These are phyloP conservation scores for Aphelinus certus DNA, from an alignment of 1,140 invertebrate genomes.

Conservation along the genomic window DNA sequence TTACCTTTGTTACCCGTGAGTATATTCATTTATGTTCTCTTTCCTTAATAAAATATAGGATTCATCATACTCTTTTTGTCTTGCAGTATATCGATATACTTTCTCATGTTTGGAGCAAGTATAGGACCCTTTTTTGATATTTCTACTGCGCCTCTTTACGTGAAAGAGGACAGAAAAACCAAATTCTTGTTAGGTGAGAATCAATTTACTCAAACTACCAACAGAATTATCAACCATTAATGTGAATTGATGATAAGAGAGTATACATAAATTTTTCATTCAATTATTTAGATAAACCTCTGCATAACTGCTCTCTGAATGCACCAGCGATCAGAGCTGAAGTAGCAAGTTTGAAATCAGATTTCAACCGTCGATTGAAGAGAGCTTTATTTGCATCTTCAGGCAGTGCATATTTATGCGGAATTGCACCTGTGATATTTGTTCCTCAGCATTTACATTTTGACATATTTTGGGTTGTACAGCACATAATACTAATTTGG, in stretches of 20 bases:
- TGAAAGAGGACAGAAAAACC: slow-evolving; percentile 59
- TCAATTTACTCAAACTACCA: not conserved
- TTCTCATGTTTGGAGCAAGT: slow-evolving; percentile 83
- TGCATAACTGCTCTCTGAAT: slow-evolving; percentile 78
- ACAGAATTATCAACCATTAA: slow-evolving; percentile 6
- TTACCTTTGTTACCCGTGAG: slow-evolving; percentile 91
- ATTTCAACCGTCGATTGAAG: slow-evolving; percentile 90
- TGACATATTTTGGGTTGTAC: slow-evolving; percentile 83
- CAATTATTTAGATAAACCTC: slow-evolving; percentile 62
- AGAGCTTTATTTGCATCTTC: slow-evolving; percentile 91
- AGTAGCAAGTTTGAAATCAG: slow-evolving; percentile 82
- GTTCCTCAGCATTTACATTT: slow-evolving; percentile 84
- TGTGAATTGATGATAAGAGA: slow-evolving; percentile 3
- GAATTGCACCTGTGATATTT: slow-evolving; percentile 83
- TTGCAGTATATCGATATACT: slow-evolving; percentile 81
- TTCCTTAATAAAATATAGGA: slow-evolving; percentile 6
- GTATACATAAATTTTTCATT: slow-evolving; percentile 19
- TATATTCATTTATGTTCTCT: slow-evolving; percentile 51
- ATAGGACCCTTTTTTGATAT: slow-evolving; percentile 78
- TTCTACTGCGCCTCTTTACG: slow-evolving; percentile 59
- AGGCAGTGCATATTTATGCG: slow-evolving; percentile 89
- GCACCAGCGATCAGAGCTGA: slow-evolving; percentile 81
- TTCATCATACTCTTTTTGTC: slow-evolving; percentile 37
- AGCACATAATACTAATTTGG: slow-evolving; percentile 85
- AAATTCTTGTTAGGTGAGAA: slow-evolving; percentile 57